A percentile compares a stretch with the other conserved stretches of the same genome.
Evolutionary conservation across 2,888 invertebrate species (phyloP).

Genomic region (Silvanus unidentatus): DNA sequence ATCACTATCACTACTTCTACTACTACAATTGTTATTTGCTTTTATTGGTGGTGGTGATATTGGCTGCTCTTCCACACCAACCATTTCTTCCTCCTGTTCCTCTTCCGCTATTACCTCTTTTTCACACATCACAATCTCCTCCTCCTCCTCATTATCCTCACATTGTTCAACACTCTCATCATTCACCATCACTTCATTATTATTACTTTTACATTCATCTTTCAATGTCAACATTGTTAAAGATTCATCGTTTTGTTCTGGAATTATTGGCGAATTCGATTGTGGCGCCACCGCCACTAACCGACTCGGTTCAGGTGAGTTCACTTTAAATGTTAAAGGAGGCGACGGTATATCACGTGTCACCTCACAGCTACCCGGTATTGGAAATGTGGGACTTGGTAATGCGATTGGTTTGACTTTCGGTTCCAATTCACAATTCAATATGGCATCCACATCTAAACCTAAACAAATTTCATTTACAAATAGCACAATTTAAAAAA

Average conservation of each 20-base stretch:
- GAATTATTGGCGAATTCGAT: not conserved
- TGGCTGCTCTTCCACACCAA: conserved; percentile 8
- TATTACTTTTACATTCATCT: not conserved
- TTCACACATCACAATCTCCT: conserved; percentile 10
- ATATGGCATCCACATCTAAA: conserved; percentile 38
- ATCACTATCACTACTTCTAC: not conserved
- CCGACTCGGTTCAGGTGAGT: no score
- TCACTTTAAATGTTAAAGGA: conserved; percentile 8
- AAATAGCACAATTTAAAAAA: conserved; percentile 1
- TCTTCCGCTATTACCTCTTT: conserved; percentile 10
- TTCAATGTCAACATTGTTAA: no score
- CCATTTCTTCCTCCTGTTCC: conserved; percentile 10
- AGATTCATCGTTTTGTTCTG: not conserved
- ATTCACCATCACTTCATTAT: not conserved
- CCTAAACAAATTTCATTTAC: conserved; percentile 23
- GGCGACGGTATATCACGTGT: conserved; percentile 3
- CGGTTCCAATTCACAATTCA: conserved; percentile 36
- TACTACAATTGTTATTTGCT: conserved; percentile 2
- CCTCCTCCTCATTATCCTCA: no score
- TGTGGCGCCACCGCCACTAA: conserved; percentile 5
- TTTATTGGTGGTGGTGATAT: not conserved
- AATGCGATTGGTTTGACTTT: conserved; percentile 30
- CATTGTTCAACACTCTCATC: no score
- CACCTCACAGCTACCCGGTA: conserved; percentile 33
- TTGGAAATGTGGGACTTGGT: conserved; percentile 37